phyloP scores from a whole-genome alignment of 2,113 vertebrate species.

The Hiodon alosoides region DNA sequence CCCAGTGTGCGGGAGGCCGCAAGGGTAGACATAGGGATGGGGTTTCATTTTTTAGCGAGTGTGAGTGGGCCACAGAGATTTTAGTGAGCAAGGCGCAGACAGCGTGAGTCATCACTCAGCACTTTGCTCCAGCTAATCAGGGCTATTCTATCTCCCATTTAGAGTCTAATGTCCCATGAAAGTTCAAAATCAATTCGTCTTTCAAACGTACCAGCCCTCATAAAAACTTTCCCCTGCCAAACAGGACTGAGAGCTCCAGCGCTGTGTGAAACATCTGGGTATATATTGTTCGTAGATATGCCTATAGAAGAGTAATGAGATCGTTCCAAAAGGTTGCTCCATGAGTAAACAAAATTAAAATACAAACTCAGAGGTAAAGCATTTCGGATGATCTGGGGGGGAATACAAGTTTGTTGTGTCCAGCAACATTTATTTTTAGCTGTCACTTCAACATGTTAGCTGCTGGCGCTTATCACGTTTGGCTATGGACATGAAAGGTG shows the following conservation, averaged over 20 bases:
- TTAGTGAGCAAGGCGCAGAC: not conserved
- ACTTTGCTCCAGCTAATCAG: slow-evolving; percentile 4
- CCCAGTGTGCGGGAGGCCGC: too few species aligned
- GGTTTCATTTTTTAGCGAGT: too few species aligned
- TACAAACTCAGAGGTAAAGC: not conserved
- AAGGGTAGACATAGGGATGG: too few species aligned
- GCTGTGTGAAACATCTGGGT: not conserved
- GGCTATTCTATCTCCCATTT: slow-evolving; percentile 15
- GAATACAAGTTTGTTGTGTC: not conserved
- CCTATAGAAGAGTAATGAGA: not conserved
- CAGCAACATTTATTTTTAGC: slow-evolving; percentile 15
- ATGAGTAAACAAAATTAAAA: slow-evolving; percentile 2
- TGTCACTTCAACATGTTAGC: not conserved
- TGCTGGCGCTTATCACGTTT: not conserved
- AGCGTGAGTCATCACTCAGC: slow-evolving; percentile 4
- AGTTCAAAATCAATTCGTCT: slow-evolving; percentile 19
- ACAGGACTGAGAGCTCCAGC: not conserved
- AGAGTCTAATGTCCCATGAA: slow-evolving; percentile 15
- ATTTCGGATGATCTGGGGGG: not conserved
- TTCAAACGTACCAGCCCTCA: not conserved
- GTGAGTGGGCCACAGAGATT: not conserved
- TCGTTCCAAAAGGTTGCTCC: not conserved
- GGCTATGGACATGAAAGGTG: slow-evolving; percentile 13
- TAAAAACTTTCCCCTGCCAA: slow-evolving; percentile 14
- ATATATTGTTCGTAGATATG: not conserved